These are phyloP conservation scores for Petrophora chlorosata DNA, from an alignment of 2,888 invertebrate genomes.

Conservation along the genomic window DNA sequence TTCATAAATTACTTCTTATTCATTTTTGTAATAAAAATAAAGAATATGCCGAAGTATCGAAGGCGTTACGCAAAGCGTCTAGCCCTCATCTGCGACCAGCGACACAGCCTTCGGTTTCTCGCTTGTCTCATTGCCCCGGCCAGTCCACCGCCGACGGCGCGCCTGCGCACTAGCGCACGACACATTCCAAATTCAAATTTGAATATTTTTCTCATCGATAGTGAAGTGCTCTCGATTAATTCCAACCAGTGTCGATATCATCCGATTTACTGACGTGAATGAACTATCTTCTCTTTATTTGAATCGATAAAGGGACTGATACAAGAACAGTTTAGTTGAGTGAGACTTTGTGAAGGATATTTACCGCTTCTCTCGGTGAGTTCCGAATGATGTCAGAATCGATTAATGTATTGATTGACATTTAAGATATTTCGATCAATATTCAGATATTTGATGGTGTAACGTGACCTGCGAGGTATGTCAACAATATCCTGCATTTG, in stretches of 20 bases:
- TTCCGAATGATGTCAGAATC: constrained; percentile 24
- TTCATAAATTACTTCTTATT: neutral
- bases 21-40: neutral
- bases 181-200: constrained; percentile 40
- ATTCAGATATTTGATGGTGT: constrained; percentile 21
- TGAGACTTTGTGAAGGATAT: constrained; percentile 51
- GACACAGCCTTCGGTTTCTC: constrained; percentile 56
- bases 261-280: constrained; percentile 41
- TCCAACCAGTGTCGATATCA: constrained; percentile 8
- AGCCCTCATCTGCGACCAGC: constrained; percentile 50
- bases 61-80: constrained; percentile 39
- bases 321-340: constrained; percentile 53
- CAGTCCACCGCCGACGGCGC: constrained; percentile 67
- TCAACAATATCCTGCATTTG: constrained; percentile 29
- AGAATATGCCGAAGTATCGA: neutral
- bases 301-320: constrained; percentile 69
- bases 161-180: constrained; percentile 68
- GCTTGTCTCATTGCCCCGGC: constrained; percentile 43
- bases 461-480: constrained; percentile 28
- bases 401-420: constrained; percentile 18
- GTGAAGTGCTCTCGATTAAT: constrained; percentile 50
- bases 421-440: constrained; percentile 21
- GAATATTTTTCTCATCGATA: constrained; percentile 34
- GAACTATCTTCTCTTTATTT: constrained; percentile 74
- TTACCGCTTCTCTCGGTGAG: constrained; percentile 48